Percentiles rank a stretch among this genome's conserved stretches.
Evolutionary conservation across 2,888 invertebrate genomes (phyloP).

Genomic region (Aspidiotus destructor): DNA sequence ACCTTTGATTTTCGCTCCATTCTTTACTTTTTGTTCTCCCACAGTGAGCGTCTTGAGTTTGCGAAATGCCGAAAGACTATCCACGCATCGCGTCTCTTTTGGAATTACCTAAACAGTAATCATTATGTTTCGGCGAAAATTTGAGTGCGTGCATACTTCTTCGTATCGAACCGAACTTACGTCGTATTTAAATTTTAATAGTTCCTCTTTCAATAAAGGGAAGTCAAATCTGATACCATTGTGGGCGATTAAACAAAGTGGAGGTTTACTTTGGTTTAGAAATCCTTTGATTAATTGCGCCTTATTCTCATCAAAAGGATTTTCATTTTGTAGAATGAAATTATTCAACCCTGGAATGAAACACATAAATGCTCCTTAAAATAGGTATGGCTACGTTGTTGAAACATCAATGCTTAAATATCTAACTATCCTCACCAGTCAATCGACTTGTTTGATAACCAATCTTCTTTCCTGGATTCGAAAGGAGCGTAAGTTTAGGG

Average conservation of each 20-base stretch:
- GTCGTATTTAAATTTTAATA: not conserved
- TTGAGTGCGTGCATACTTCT: not conserved
- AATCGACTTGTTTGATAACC: conserved; percentile 43
- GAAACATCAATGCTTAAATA: not conserved
- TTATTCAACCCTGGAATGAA: conserved; percentile 10
- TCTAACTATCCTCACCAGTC: conserved; percentile 45
- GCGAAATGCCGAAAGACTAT: conserved; percentile 8
- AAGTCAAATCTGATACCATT: conserved; percentile 57
- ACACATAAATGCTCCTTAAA: not conserved
- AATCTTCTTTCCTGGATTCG: conserved; percentile 55
- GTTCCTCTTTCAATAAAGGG: conserved; percentile 13
- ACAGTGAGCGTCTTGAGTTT: not conserved
- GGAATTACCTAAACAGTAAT: not conserved
- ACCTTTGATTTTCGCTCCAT: too few species aligned
- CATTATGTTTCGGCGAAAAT: not conserved
- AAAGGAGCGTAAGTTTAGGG: conserved; percentile 60
- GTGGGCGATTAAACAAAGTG: conserved; percentile 70
- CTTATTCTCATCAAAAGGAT: conserved; percentile 6
- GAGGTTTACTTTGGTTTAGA: conserved; percentile 40
- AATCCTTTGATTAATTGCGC: not conserved
- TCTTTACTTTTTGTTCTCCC: not conserved
- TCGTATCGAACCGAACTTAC: not conserved
- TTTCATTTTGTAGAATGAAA: conserved; percentile 3
- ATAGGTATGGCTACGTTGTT: too few species aligned
- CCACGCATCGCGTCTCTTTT: not conserved